phyloP scores from a whole-genome alignment of 2,888 invertebrate genomes.

The Sphinx pinastri region DNA sequence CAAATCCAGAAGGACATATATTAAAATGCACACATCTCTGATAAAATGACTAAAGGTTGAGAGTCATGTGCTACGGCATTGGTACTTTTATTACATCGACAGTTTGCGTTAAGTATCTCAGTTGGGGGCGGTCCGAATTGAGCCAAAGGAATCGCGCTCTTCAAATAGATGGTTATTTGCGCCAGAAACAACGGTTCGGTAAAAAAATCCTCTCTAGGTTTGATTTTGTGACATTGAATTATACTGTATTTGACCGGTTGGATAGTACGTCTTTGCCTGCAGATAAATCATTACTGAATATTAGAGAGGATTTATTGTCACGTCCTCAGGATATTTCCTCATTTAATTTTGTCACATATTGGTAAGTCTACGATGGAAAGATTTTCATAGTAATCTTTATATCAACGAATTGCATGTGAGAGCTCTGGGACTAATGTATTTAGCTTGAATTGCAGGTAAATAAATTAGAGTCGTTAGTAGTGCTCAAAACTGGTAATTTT shows the following conservation, averaged over 20 bases:
- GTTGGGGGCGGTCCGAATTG: slow-evolving; percentile 26
- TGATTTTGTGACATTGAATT: slow-evolving; percentile 2
- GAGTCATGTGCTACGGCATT: slow-evolving; percentile 25
- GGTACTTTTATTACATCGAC: slow-evolving; percentile 39
- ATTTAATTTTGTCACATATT: background rate
- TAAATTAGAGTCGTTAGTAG: too few species aligned
- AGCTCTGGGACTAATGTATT: too few species aligned
- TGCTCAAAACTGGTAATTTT: too few species aligned
- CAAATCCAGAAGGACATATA: too few species aligned
- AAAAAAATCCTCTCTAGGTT: slow-evolving; percentile 27
- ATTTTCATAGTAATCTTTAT: too few species aligned
- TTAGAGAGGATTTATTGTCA: background rate
- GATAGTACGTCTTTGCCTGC: too few species aligned
- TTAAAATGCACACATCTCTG: too few species aligned
- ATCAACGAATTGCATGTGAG: too few species aligned
- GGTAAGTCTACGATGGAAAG: too few species aligned
- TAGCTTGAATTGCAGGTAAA: too few species aligned
- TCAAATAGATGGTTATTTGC: slow-evolving; percentile 29
- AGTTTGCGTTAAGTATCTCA: slow-evolving; percentile 37
- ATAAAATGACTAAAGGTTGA: slow-evolving; percentile 30
- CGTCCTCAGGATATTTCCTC: background rate
- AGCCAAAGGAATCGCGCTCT: slow-evolving; percentile 24
- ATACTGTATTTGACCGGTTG: background rate
- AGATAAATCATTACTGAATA: background rate
- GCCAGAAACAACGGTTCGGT: slow-evolving; percentile 26